Evolutionary conservation across 2,888 invertebrate species (phyloP).

Genomic region (Timema podura): DNA sequence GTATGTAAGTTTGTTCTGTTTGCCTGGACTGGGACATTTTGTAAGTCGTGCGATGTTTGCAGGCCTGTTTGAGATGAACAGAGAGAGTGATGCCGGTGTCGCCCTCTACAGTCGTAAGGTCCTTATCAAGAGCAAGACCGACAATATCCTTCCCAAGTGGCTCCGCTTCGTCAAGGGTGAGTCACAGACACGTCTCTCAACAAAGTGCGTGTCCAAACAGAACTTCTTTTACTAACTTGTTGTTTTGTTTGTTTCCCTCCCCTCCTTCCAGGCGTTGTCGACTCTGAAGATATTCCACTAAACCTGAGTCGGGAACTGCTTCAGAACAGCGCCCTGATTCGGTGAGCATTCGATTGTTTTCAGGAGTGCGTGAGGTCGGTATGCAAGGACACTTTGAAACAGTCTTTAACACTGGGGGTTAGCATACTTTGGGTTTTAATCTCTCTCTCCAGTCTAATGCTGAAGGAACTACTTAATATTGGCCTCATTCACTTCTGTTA

Average conservation of each 20-base stretch:
- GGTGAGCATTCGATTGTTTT: conserved; percentile 47
- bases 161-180: conserved; percentile 87
- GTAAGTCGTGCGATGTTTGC: conserved; percentile 28
- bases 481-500: too few relatives aligned
- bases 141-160: conserved; percentile 91
- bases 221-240: too few relatives aligned
- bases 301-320: conserved; percentile 93
- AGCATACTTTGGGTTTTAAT: too few relatives aligned
- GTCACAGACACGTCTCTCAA: conserved; percentile 3
- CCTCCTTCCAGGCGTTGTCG: conserved; percentile 72
- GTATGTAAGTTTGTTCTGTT: not conserved
- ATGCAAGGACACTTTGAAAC: too few relatives aligned
- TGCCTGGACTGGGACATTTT: not conserved
- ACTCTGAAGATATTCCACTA: conserved; percentile 97
- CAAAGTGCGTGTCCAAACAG: too few relatives aligned
- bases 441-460: too few relatives aligned
- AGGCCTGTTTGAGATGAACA: conserved; percentile 84
- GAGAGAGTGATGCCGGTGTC: conserved; percentile 80
- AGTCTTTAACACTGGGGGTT: too few relatives aligned
- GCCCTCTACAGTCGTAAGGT: conserved; percentile 90
- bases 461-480: too few relatives aligned
- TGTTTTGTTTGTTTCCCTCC: not conserved
- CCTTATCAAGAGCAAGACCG: conserved; percentile 86
- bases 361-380: too few relatives aligned
- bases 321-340: conserved; percentile 88